Base-by-base conservation (phyloP, 2,888 invertebrate species). In the Sabatieria punctata region DNA sequence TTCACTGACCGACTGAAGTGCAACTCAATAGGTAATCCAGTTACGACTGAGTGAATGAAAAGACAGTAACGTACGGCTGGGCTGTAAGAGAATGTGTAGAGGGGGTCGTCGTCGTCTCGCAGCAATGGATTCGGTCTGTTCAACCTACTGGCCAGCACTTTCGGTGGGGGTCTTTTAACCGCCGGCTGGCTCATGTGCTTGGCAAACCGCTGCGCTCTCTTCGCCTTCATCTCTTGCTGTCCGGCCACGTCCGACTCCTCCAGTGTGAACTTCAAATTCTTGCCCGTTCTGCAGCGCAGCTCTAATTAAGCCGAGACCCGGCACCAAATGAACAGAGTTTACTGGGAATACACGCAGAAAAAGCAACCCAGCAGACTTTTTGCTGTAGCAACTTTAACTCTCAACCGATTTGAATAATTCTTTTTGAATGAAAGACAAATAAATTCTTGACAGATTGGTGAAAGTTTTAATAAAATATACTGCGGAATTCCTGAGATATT, bases 51-150 rank as follows among this genome's bases (percentile, higher is more conserved):
- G 49, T 53, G 59, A 47, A 62, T 64, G 41, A 65, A 58, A n/a
- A n/a, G n/a, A n/a, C n/a, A n/a, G n/a, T n/a, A n/a, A 23, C 57
- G 55, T 2, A 67, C 52, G 8, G 56, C 54, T 2, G 63, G 53
- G n/a, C 47, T 51, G 26, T 49, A 49, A 1, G 37, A 41, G 22
- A 41, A 27, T 6, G 4, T 15, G 15, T 18, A 35, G 35, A 18
- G 35, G 24, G 33, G 22, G 11, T 35, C 43, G 4, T 22, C 2
- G 23, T 43, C 43, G 24, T 59, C 59, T 26, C 61, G 61, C 54
- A 56, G 53, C 73, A 91, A 91, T 59, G 91, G 75, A 49, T 85
- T 88, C 43, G 89, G 89, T 57, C 91, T 76, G 65, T 85, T 85
- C 65, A 41, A 6, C 13, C 43, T 35, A 43, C 43, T 43, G 35